Evolutionary conservation across 2,888 invertebrate genomes (phyloP), one percentile per base, ranked within the genome.

Genomic region (Elmis aenea): DNA sequence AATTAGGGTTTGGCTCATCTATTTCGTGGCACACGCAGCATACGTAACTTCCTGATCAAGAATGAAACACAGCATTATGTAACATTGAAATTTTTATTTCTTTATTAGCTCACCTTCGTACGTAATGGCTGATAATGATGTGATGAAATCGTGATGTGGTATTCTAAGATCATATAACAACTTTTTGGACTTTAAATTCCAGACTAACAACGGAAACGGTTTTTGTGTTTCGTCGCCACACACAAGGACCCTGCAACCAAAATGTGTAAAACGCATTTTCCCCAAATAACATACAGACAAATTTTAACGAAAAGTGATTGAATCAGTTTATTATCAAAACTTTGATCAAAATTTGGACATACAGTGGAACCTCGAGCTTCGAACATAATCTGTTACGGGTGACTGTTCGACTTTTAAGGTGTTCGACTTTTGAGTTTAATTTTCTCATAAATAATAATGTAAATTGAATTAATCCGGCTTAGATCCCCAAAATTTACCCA

Each of bases 211-310:
- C 0, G 90, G 90, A 66, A 90, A 91, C 10, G 91, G 91, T 63
- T 90, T 91, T 67, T 91, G 90, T 1, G 90, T 90, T 71, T 91
- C 91, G 65, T 92, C 91, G 4, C 91, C 91, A 61, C 91, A 91
- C 2, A 91, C 90, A 44, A 90, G 73, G 32, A 89, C 79, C 59
- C 87, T 85, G 58, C 11, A 66, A 65, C 33, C 13, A 40, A 26
- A 32, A 38, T 4, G 25, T 26, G 26, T 11, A 23, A 18, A 5
- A 18, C 18, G 8, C 5, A 18, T 18, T n/a, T n/a, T n/a, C n/a
- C n/a, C n/a, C n/a, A n/a, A n/a, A n/a, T n/a, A n/a, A n/a, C n/a
- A n/a, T n/a, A n/a, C n/a, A n/a, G n/a, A n/a, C n/a, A n/a, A n/a
- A n/a, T n/a, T n/a, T n/a, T n/a, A n/a, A n/a, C n/a, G n/a, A n/a